Evolutionary conservation across 2,888 invertebrate genomes (phyloP), one percentile per base, ranked within the genome.

Genomic region (Baronia brevicornis): DNA sequence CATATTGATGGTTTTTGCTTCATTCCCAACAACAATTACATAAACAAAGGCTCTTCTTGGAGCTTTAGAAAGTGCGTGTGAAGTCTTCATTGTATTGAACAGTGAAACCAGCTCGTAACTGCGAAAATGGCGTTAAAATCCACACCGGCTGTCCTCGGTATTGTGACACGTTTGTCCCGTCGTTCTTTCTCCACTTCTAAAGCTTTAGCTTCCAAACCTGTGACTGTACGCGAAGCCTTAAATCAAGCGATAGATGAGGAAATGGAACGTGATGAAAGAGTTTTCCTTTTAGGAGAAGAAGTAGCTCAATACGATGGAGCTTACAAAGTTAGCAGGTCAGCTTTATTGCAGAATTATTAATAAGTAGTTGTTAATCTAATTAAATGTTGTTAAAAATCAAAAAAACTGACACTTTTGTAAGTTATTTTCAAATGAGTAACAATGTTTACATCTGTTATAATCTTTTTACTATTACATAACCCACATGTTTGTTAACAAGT

Each of bases 301-400:
- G 98, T 99, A 1, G 98, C 98, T n/a, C 91, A 94, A 75, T 98
- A 98, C 62, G 98, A 98, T 66, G 98, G 98, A 42, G 97, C 98
- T 27, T 98, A 98, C 67, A 94, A 98, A 91, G 94, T 98, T 13
- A 92, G 91, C 38, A 86, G 87, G 74, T 84, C 50, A 43, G 39
- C 26, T 24, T 14, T 29, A 4, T 30, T 33, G 3, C n/a, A 13
- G 8, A 24, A 28, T 32, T 22, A 29, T 25, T 37, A 30, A 34
- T 21, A 24, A 23, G 15, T 19, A 17, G 1, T 3, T 7, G 3
- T 15, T 15, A 3, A 25, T 6, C 5, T 3, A 3, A 25, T n/a
- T n/a, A n/a, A n/a, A n/a, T n/a, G n/a, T n/a, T n/a, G n/a, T n/a
- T n/a, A n/a, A n/a, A n/a, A n/a, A n/a, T n/a, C n/a, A n/a, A n/a